Base-by-base conservation (phyloP, 2,888 invertebrate genomes). In the Pseudococcus jackbeardsleyi region DNA sequence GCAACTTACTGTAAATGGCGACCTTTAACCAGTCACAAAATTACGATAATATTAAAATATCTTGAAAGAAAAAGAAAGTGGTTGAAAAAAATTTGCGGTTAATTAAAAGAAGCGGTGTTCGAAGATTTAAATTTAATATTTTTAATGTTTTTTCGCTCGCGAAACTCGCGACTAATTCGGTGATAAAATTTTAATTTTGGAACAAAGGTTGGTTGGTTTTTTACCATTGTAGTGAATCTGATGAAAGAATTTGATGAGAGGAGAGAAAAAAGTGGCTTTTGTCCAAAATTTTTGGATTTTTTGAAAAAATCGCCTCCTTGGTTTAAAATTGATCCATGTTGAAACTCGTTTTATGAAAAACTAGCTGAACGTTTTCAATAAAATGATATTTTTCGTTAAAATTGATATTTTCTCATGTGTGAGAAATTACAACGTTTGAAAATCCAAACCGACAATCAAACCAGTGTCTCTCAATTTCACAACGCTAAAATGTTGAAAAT, bases 41-140 rank as follows among this genome's bases (percentile, higher is more conserved):
- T 64, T 15, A 72, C 22, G 22, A 26, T 17, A 19, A 64, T 64
- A 64, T 64, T 68, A 68, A 26, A 26, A 68, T 72, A 72, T 33
- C 9, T 72, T 17, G 17, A 72, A 33, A 33, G 33, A 72, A 72
- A 72, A 72, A 72, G 33, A 72, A 33, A 72, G 33, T 17, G 72
- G 33, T 1, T 7, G 33, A 33, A 26, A 9, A 33, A 72, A 33
- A 26, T 17, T 72, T 33, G 72, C 1, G 33, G 72, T 17, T 72
- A 72, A 72, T 72, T 72, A 72, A 72, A 72, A 72, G 7, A 33
- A 72, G 15, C 33, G 15, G 33, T 72, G 39, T 72, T 33, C 72
- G 19, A 33, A 72, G 8, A 33, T 72, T 72, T 72, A 72, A 72
- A 72, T 72, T 72, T 72, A 33, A 72, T 72, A 72, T 72, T 72